Base-by-base conservation (phyloP, 2,888 invertebrate species). In the Silvanus unidentatus region DNA sequence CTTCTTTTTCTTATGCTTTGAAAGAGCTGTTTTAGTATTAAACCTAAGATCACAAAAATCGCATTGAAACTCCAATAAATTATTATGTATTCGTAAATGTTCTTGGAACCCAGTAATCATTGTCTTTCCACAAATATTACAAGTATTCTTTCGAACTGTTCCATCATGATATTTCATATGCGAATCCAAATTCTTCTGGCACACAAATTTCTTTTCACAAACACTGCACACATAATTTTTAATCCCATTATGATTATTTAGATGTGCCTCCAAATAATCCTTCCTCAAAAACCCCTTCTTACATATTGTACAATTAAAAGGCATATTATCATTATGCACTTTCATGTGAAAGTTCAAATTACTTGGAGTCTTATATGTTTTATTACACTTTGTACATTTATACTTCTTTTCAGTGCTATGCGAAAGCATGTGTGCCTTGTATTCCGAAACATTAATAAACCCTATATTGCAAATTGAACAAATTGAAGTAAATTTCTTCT, bases 301-400 rank as follows among this genome's bases (percentile, higher is more conserved):
- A 40, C 71, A 71, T 29, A 66, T 57, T 0, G 52, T 36, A 45
- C 71, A 71, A 13, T 53, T 57, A 45, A 62, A 68, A 1, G 70
- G 70, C 41, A 70, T 48, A 13, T 53, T 61, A 22, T 59, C 54
- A 14, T 55, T 54, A 47, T 72, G 72, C 16, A 62, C 57, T 57
- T 70, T 72, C 53, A 65, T 59, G 45, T 72, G 73, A 48, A 70
- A 69, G 54, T 71, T 72, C 37, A 73, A 59, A 53, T 73, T 72
- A 44, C 69, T 68, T 37, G 66, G 34, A 1, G 70, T 70, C 54
- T 72, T 72, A 47, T 71, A 73, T 9, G 58, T 54, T 53, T 69
- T 71, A 10, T 62, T 57, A 44, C 73, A 73, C 47, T 65, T 60
- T 2, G 47, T 45, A 52, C 73, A 73, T 10, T 58, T 43, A 44